Evolutionary conservation across 2,888 invertebrate genomes (phyloP).

Genomic region (Drosophila multiciliata): DNA sequence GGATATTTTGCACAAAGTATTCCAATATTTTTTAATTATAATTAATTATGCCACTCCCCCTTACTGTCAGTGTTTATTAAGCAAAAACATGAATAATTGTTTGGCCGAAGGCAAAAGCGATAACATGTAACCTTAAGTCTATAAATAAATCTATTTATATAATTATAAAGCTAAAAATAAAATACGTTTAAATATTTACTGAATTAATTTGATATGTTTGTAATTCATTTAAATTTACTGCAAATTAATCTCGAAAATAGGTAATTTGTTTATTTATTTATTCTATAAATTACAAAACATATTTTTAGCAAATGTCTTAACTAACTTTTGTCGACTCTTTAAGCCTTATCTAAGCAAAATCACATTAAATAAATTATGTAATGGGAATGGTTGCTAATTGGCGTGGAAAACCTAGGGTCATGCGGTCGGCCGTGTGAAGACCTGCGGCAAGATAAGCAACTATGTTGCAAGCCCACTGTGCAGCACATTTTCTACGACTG

Average conservation of each 20-base stretch:
- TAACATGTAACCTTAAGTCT: background rate
- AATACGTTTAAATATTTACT: background rate
- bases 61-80: background rate
- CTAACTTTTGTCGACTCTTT: slow-evolving; percentile 12
- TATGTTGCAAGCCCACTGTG: slow-evolving; percentile 41
- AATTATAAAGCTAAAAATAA: background rate
- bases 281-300: background rate
- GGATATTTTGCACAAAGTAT: background rate
- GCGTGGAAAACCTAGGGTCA: slow-evolving; percentile 57
- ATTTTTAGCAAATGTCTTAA: background rate
- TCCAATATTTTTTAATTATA: background rate
- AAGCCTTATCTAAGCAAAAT: slow-evolving; percentile 20
- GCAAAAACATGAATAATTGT: background rate
- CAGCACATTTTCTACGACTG: slow-evolving; percentile 5
- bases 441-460: slow-evolving; percentile 41
- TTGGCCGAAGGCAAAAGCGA: background rate
- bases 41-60: background rate
- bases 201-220: background rate
- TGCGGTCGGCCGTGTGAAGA: slow-evolving; percentile 20
- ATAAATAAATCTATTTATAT: slow-evolving; percentile 1
- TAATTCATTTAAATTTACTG: background rate
- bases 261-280: too few species aligned
- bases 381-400: slow-evolving; percentile 63
- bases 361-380: slow-evolving; percentile 51
- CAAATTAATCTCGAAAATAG: background rate